phyloP scores from a whole-genome alignment of 2,113 vertebrate genomes.

The Burhinus bistriatus region DNA sequence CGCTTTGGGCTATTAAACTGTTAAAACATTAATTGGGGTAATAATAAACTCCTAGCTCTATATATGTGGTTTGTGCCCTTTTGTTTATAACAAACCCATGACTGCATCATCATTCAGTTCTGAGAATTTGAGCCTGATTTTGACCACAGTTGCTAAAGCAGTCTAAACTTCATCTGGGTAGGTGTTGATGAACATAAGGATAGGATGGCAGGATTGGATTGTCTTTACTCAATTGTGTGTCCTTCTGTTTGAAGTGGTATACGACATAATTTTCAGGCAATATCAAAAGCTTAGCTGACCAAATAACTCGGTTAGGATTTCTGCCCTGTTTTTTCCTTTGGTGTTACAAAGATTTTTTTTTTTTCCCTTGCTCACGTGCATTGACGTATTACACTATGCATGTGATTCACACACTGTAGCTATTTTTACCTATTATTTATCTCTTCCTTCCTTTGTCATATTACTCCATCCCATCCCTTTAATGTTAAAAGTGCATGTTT shows the following conservation, averaged over 20 bases:
- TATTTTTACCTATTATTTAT: conserved; percentile 54
- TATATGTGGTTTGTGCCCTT: not conserved
- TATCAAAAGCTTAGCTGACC: not conserved
- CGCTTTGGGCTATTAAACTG: not conserved
- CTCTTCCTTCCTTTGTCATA: conserved; percentile 1
- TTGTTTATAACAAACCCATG: not conserved
- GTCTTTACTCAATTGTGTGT: not conserved
- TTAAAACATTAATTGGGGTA: not conserved
- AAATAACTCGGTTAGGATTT: not conserved
- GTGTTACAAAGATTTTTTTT: not conserved
- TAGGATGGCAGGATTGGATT: not conserved
- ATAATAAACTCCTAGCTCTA: not conserved
- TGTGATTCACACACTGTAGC: not conserved
- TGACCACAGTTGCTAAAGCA: not conserved
- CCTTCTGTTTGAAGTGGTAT: not conserved
- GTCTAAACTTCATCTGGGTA: not conserved
- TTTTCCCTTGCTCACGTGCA: not conserved
- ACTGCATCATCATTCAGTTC: not conserved
- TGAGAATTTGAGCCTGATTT: not conserved
- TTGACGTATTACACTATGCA: conserved; percentile 10
- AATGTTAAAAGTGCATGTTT: not conserved
- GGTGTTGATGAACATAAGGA: not conserved
- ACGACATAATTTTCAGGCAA: not conserved
- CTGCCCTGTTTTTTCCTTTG: not conserved
- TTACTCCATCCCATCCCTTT: not conserved